A percentile compares a stretch with the other conserved stretches of the same genome.
Conservation (phyloP, 2,797 vertebrate genomes). For the Cuniculus paca region DNA sequence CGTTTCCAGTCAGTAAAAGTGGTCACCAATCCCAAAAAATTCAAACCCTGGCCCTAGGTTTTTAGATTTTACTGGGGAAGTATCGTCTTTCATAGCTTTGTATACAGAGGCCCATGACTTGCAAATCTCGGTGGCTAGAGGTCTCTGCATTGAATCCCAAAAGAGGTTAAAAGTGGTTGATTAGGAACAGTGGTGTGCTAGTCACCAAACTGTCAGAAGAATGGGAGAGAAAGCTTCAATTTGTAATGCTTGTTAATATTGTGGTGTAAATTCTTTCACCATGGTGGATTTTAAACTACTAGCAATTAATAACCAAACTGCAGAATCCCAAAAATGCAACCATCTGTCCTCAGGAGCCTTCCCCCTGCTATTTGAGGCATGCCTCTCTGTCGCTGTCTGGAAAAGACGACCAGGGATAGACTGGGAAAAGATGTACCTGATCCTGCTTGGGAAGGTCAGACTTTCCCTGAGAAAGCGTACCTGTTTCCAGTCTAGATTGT, state of each 20-base stretch:
- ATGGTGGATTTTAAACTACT: not conserved
- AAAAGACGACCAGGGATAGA: fast-evolving
- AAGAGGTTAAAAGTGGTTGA: not conserved
- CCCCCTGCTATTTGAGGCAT: not conserved
- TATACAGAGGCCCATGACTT: not conserved
- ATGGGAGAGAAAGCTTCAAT: not conserved
- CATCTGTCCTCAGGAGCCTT: not conserved
- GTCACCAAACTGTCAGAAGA: not conserved
- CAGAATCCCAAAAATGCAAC: not conserved
- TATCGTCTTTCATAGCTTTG: not conserved
- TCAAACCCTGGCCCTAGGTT: not conserved
- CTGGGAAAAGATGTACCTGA: not conserved
- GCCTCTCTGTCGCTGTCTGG: not conserved
- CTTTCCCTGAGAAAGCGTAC: not conserved
- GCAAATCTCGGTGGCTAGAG: not conserved
- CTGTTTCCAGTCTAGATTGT: not conserved
- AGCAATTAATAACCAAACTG: not conserved
- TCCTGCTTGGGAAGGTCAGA: not conserved
- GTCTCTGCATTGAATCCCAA: not conserved
- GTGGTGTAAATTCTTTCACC: not conserved
- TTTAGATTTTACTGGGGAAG: not conserved
- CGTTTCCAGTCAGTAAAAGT: not conserved
- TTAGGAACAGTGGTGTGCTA: not conserved
- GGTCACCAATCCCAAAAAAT: not conserved
- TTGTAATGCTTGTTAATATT: not conserved